Evolutionary conservation across 2,113 vertebrate species (phyloP), one percentile per base, ranked within the genome.

Genomic region (Capreolus pygargus): DNA sequence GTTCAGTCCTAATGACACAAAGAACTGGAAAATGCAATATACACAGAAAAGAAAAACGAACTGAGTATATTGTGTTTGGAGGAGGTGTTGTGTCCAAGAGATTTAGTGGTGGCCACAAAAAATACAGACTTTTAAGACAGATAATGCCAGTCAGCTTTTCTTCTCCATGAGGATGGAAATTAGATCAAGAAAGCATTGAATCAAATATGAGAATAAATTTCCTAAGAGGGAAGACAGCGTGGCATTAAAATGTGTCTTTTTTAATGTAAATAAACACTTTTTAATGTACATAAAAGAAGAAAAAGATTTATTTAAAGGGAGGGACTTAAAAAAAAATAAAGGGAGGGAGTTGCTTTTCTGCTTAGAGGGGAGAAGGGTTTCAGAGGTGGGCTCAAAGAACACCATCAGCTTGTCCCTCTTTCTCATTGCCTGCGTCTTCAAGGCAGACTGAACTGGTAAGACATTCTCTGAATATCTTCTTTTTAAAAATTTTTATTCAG

Each of bases 61-160:
- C 45, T 23, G 30, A 91, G 94, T 17, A 86, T 92, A 86, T 64
- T 95, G 36, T 90, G 58, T 98, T 88, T 94, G 90, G 92, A 95
- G 78, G 96, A 97, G 82, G 96, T 94, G 86, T 43, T 92, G 25
- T 78, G 55, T 88, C 78, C 92, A 90, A 70, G 93, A 97, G 87
- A 98, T 83, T 96, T 79, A 97, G 39, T 81, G 78, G 36, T 81
- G 64, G 93, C 33, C 86, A 79, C 92, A 95, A 96, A 96, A 88
- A 92, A 95, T 30, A 85, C 28, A 92, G 95, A 96, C 58, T 86
- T 94, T 94, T 78, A 96, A 91, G 33, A 78, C 1, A 86, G 88
- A 97, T 95, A 90, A 97, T 36, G 82, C 27, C 88, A 92, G 61
- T 95, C 81, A 95, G 82, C n/a, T 82, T 52, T 89, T 84, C 78